Conservation (phyloP, 2,113 vertebrate genomes). For the Rhea americana region DNA sequence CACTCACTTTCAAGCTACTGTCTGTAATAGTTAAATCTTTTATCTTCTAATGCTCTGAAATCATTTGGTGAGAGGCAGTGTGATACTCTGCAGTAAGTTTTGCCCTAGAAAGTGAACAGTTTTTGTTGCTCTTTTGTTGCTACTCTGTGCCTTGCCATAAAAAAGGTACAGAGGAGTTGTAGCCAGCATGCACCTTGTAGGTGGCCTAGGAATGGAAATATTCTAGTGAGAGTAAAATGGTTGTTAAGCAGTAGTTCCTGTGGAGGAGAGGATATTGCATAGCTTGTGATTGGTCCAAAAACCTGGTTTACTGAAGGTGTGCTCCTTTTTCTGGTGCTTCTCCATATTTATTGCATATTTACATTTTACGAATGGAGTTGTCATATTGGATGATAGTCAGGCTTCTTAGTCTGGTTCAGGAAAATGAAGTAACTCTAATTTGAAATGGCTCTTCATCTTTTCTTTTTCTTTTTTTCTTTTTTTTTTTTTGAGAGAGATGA, state of each 20-base stretch:
- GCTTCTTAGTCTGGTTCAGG: fast-evolving
- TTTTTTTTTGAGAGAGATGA: too few species aligned
- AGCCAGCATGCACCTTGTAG: fast-evolving
- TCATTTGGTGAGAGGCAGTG: not conserved
- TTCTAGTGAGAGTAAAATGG: fast-evolving
- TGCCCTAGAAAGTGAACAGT: not conserved
- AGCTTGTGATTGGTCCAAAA: not conserved
- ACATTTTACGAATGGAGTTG: not conserved
- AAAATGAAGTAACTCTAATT: not conserved
- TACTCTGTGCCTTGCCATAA: not conserved
- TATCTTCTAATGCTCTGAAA: constrained; percentile 32
- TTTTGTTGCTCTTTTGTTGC: not conserved
- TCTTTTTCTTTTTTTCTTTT: not conserved
- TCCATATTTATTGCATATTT: fast-evolving
- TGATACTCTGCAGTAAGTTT: not conserved
- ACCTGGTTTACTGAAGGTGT: not conserved
- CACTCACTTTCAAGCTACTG: not conserved
- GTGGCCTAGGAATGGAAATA: not conserved
- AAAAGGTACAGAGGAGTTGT: not conserved
- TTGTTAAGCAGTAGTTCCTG: not conserved
- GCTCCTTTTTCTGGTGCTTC: not conserved
- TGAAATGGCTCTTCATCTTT: not conserved
- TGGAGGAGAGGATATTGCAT: not conserved
- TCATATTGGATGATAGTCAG: not conserved
- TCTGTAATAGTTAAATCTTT: constrained; percentile 7